These are phyloP conservation scores for Taenioides sp. DNA, from an alignment of 2,797 vertebrate species.

Conservation along the genomic window DNA sequence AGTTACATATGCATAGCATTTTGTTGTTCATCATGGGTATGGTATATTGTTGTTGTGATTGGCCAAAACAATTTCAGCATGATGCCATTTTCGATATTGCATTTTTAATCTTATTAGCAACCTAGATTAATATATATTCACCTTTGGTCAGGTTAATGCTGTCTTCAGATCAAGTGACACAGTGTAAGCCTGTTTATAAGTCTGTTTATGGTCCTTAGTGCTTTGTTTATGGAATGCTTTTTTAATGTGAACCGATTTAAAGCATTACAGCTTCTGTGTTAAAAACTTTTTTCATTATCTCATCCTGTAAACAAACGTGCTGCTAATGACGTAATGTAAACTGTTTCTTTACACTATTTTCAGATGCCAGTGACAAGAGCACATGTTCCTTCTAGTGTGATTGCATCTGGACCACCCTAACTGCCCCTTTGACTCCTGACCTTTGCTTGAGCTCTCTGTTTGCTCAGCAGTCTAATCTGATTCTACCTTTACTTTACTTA, in stretches of 20 bases:
- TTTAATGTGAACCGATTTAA: no score
- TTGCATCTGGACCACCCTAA: slow-evolving; percentile 6
- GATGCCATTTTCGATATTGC: no score
- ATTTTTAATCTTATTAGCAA: no score
- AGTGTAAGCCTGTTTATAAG: no score
- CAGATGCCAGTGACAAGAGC: not conserved
- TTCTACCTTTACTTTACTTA: not conserved
- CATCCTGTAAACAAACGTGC: not conserved
- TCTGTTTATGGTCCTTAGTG: no score
- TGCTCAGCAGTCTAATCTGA: not conserved
- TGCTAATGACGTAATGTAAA: slow-evolving; percentile 1
- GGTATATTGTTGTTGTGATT: no score
- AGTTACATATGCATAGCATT: no score
- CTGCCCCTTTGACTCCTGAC: not conserved
- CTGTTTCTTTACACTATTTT: not conserved
- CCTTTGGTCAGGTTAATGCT: not conserved
- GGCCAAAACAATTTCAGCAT: no score
- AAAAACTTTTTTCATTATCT: not conserved
- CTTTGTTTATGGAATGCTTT: no score
- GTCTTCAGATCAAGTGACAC: not conserved
- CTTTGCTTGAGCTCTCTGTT: not conserved
- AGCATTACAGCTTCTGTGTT: no score
- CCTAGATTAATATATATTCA: no score
- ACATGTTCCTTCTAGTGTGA: not conserved
- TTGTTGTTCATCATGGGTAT: no score